Percentiles rank a stretch among this genome's conserved stretches.
These are phyloP conservation scores for Chionoecetes opilio DNA, from an alignment of 1,140 invertebrate genomes.

Conservation along the genomic window DNA sequence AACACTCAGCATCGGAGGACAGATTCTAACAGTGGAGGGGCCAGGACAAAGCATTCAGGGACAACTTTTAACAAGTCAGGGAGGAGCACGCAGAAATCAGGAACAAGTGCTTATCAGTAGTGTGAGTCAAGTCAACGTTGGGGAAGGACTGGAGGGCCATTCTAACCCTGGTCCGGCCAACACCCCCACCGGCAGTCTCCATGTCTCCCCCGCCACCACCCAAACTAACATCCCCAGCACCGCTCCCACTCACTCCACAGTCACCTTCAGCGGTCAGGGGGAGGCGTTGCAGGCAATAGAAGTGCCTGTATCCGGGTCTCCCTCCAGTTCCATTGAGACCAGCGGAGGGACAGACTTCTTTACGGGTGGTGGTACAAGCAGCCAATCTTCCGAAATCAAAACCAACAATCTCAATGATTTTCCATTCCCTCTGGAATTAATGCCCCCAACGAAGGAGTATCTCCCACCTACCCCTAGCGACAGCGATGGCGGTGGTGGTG, in stretches of 20 bases:
- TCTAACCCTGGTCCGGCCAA: not conserved
- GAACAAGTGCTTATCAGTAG: not conserved
- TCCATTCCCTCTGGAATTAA: not conserved
- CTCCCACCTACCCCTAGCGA: too few relatives aligned
- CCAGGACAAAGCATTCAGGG: not conserved
- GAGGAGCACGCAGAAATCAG: not conserved
- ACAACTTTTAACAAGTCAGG: not conserved
- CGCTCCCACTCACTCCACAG: too few relatives aligned
- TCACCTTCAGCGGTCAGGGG: too few relatives aligned
- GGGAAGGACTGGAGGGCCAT: not conserved
- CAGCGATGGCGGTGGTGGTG: not conserved
- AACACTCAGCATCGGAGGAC: not conserved
- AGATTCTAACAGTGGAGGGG: not conserved
- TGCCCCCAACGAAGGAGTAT: constrained; percentile 38
- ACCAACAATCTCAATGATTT: not conserved
- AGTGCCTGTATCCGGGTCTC: not conserved
- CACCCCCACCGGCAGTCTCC: too few relatives aligned
- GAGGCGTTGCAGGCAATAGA: not conserved
- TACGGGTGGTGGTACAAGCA: not conserved
- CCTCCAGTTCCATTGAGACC: not conserved
- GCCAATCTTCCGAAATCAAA: not conserved
- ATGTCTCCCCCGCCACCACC: too few relatives aligned
- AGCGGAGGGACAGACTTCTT: not conserved
- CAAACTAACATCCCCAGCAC: too few relatives aligned
- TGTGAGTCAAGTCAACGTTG: not conserved